Base-by-base conservation (phyloP, 2,113 vertebrate species). In the Nansenia antarctica region DNA sequence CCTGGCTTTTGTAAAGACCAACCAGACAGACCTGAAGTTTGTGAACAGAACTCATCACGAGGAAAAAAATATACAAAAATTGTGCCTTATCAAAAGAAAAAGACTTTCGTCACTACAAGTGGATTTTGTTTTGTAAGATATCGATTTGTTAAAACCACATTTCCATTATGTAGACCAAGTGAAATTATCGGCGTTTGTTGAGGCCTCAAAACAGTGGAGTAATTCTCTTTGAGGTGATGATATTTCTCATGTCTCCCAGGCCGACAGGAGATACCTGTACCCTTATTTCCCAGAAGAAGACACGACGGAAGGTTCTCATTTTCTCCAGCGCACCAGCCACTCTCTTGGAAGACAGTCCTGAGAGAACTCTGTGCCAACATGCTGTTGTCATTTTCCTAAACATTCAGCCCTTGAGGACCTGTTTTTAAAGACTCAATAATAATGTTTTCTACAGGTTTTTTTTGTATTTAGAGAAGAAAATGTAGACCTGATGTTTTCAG, bases 61-160 rank as follows among this genome's bases (percentile, higher is more conserved):
- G 87, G 80, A 87, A 71, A 78, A n/a, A 88, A 90, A 87, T 87
- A 86, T 79, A 55, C 85, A 60, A 89, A 86, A 85, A 89, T 85
- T 67, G 92, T 95, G 94, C 94, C 94, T 96, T 95, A 92, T 73
- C 62, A 67, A 73, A 73, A 53, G 42, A 75, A 76, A 60, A 62
- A 88, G 86, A 86, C 89, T 87, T 89, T 81, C 80, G 69, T 65
- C 68, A 7, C 42, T 30, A 76, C 62, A 82, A 22, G 15, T 75
- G n/a, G 27, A 62, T 67, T 81, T 79, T 59, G 42, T 66, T 77
- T 72, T 85, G 78, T 91, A 86, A 83, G 83, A 72, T 79, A 53
- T 54, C 53, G 71, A 58, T 83, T 82, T 83, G 80, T 71, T 54
- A 78, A 65, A 76, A 76, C 63, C 72, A 64, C 52, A 79, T 82